Percentiles rank a stretch among this genome's conserved stretches.
Evolutionary conservation across 2,113 vertebrate genomes (phyloP).

Genomic region (Pyxicephalus adspersus): DNA sequence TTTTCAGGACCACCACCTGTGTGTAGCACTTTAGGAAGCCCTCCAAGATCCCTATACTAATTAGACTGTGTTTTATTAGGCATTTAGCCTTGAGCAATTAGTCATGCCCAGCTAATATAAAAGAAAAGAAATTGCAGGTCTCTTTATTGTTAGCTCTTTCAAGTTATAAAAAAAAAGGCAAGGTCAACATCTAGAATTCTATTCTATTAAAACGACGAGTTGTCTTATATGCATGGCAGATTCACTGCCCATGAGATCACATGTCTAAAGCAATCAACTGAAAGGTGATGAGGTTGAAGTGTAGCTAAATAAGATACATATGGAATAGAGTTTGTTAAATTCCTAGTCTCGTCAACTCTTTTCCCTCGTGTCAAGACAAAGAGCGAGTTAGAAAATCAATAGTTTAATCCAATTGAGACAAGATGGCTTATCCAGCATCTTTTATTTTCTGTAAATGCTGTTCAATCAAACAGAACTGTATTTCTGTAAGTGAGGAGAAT

Average conservation of each 20-base stretch:
- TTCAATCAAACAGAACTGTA: constrained; percentile 45
- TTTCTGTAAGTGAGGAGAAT: constrained; percentile 45
- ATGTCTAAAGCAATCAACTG: constrained; percentile 84
- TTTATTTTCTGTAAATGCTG: constrained; percentile 38
- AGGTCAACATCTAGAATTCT: constrained; percentile 81
- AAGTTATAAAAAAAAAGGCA: constrained; percentile 77
- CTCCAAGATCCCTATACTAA: constrained; percentile 21
- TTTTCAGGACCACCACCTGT: neutral
- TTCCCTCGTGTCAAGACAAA: constrained; percentile 70
- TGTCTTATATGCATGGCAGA: constrained; percentile 84
- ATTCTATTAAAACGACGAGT: constrained; percentile 81
- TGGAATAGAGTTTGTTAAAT: constrained; percentile 77
- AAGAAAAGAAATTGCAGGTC: constrained; percentile 79
- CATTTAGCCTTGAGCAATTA: constrained; percentile 69
- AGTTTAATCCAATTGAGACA: constrained; percentile 71
- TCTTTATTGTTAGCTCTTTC: constrained; percentile 72
- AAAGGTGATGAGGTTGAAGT: constrained; percentile 81
- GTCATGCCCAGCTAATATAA: constrained; percentile 76
- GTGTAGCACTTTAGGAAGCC: neutral
- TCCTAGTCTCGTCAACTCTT: constrained; percentile 73
- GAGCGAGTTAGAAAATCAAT: constrained; percentile 74
- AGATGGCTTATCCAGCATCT: constrained; percentile 54
- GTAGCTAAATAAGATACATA: constrained; percentile 79
- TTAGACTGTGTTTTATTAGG: constrained; percentile 53
- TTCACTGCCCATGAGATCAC: constrained; percentile 81